phyloP scores from a whole-genome alignment of 2,113 vertebrate species.

The Tupaia chinensis region DNA sequence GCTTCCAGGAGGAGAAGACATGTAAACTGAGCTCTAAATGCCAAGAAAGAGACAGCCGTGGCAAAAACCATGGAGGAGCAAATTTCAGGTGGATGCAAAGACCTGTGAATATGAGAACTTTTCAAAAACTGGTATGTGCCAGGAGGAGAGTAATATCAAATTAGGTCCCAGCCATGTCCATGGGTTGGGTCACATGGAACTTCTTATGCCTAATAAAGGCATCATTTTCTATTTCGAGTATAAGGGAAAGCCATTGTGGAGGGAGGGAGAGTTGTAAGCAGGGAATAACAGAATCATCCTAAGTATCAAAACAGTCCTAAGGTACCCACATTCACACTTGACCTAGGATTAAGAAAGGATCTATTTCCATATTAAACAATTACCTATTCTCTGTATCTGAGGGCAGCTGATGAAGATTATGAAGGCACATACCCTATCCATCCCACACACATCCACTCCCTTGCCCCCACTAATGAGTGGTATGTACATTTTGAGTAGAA shows the following conservation, averaged over 20 bases:
- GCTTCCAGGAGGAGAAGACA: background rate
- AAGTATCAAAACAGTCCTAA: background rate
- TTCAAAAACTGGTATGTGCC: background rate
- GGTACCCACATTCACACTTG: background rate
- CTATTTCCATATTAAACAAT: background rate
- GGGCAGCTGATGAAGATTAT: background rate
- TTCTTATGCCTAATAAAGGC: background rate
- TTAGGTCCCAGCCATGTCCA: background rate
- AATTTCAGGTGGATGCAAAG: background rate
- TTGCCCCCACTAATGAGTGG: background rate
- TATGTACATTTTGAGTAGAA: background rate
- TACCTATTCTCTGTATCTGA: constrained; percentile 3
- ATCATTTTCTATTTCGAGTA: constrained; percentile 37
- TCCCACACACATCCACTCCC: background rate
- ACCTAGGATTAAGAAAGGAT: background rate
- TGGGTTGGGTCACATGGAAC: background rate
- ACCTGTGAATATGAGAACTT: background rate
- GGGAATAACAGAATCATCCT: background rate
- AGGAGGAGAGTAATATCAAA: background rate
- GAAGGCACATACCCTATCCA: background rate
- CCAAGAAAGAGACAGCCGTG: background rate
- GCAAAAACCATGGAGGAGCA: background rate
- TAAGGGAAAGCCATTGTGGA: background rate
- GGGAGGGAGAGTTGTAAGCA: background rate
- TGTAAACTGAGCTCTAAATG: background rate